Evolutionary conservation across 1,140 invertebrate genomes (phyloP).

Genomic region (Macrostomum lignano): DNA sequence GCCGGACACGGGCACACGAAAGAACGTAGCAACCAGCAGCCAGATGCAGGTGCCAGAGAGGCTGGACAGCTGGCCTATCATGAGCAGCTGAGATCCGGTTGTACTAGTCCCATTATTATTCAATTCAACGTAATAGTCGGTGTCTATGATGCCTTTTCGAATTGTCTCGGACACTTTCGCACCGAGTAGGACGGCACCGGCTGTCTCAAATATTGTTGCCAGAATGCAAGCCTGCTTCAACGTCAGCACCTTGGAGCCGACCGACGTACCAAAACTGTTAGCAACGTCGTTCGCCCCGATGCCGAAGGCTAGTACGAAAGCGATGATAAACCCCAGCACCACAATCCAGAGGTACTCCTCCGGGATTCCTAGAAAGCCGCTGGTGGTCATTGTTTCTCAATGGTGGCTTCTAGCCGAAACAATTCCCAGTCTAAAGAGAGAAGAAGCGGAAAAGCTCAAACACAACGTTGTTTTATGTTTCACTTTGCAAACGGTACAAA

Average conservation of each 20-base stretch:
- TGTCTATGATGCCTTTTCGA: slow-evolving; percentile 75
- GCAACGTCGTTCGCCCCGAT: slow-evolving; percentile 96
- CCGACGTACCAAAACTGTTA: slow-evolving; percentile 86
- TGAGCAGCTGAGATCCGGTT: slow-evolving; percentile 3
- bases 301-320: slow-evolving; percentile 73
- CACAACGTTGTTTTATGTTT: too few species aligned
- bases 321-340: slow-evolving; percentile 60
- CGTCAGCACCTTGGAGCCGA: slow-evolving; percentile 72
- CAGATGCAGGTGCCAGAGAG: slow-evolving; percentile 40
- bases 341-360: slow-evolving; percentile 41
- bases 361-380: too few species aligned
- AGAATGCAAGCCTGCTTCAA: slow-evolving; percentile 66
- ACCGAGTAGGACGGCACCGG: slow-evolving; percentile 33
- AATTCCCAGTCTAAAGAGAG: too few species aligned
- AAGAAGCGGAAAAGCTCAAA: too few species aligned
- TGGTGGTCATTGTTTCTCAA: too few species aligned
- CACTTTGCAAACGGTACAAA: too few species aligned
- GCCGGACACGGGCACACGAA: slow-evolving; percentile 76
- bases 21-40: slow-evolving; percentile 68
- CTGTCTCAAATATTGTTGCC: slow-evolving; percentile 68
- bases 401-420: too few species aligned
- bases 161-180: slow-evolving; percentile 80
- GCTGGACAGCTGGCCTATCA: background rate
- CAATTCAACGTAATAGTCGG: slow-evolving; percentile 23
- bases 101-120: background rate